Evolutionary conservation across 92 coral and sea anemone species (phyloP), one percentile per base, ranked within the genome.

Genomic region (Porites rus): DNA sequence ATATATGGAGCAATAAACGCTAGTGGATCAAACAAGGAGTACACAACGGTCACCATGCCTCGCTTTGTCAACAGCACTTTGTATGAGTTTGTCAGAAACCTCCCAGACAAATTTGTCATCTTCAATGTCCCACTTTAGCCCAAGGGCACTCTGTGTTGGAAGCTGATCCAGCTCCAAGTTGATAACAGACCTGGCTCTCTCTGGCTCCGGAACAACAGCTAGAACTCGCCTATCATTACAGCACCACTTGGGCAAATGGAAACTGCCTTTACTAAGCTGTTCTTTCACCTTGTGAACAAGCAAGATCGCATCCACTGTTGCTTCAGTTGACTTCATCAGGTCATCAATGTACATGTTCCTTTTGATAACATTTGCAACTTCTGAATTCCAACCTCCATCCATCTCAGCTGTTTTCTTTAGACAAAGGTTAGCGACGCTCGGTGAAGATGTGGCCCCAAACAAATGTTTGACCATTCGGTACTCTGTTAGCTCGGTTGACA

Each of bases 271-370:
- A 28, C 31, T 28, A 28, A 28, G 31, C 3, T 28, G 31, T 28
- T 28, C 31, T 28, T 28, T 28, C 31, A 28, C 31, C 31, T 28
- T 28, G 31, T 28, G 31, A 1, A 28, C 31, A 28, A 28, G 31
- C 31, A 28, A 28, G 31, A 0, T 28, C 31, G 31, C 31, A 28
- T 28, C 31, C 31, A 46, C 90, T 46, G 72, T 25, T 58, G 80
- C 53, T 28, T 62, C 51, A 10, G 54, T 66, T 12, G 91, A 90
- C 78, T 86, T 90, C 90, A 86, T 86, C 38, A 81, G 56, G 65
- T 90, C 93, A 52, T 86, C 91, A 9, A 90, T 86, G 65, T 86
- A 90, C 88, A 90, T 86, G 79, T 90, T 86, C 70, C 86, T 74
- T 14, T 81, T 25, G 7, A 90, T 80, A 16, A 65, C 70, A 10